Evolutionary conservation across 1,140 invertebrate genomes (phyloP), one percentile per base, ranked within the genome.

Genomic region (Bactericera cockerelli): DNA sequence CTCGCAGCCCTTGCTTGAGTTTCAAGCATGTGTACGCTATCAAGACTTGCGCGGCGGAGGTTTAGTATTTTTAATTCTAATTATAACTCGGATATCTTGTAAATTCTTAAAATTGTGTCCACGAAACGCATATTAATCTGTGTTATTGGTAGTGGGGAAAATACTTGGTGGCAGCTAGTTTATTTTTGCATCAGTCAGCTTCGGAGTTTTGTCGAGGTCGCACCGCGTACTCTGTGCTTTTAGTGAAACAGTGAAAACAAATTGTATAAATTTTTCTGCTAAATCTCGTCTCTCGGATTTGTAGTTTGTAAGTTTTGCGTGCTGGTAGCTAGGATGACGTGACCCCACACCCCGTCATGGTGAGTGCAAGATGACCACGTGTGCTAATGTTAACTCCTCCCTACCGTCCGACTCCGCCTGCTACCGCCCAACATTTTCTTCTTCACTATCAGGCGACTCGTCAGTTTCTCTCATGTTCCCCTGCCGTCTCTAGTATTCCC

Each of bases 21-120:
- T 22, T 49, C 8, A 16, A 49, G 42, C 42, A 49, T 49, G 42
- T 49, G 42, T 49, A 49, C 19, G n/a, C 19, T 16, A 4, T 49
- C 19, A 4, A 10, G n/a, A 49, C 42, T 49, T 49, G 42, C 42
- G 42, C 42, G 42, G 42, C n/a, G n/a, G n/a, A n/a, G n/a, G 42
- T 22, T 16, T 49, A 49, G 3, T 6, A 22, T n/a, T 49, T 49
- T 49, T 49, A 49, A 10, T 49, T 49, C 42, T 49, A 49, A 49
- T 49, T 49, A 49, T 49, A 49, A 49, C 42, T 49, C 42, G 42
- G 42, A 49, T 49, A 49, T 49, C 42, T 49, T 49, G 4, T 49
- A 49, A 49, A 49, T 49, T 49, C n/a, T 49, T 49, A 49, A 49
- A 49, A 49, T 49, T 49, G 42, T 49, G 42, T 49, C 42, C 22